These are phyloP conservation scores for Carabus problematicus DNA, from an alignment of 2,888 invertebrate species.

Conservation along the genomic window DNA sequence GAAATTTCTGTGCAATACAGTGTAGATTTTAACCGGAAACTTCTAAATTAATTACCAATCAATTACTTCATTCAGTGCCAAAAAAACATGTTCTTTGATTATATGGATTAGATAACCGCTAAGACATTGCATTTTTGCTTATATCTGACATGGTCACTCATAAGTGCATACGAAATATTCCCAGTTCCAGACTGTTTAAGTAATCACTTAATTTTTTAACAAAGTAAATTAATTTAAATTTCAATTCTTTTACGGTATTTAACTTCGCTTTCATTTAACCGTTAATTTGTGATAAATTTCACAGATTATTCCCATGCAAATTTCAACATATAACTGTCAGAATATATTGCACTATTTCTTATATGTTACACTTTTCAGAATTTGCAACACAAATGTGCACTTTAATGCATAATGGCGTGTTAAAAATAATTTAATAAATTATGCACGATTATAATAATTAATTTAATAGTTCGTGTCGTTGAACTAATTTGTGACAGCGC, in stretches of 20 bases:
- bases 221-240: neutral
- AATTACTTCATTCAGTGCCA: no score
- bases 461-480: conserved; percentile 10
- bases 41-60: no score
- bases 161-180: no score
- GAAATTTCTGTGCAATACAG: no score
- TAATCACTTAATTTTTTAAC: no score
- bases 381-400: conserved; percentile 4
- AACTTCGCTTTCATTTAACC: conserved; percentile 32
- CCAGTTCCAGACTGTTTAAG: no score
- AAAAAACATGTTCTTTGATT: no score
- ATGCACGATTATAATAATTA: neutral
- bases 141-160: no score
- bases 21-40: no score
- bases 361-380: neutral
- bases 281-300: conserved; percentile 31
- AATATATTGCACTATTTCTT: neutral
- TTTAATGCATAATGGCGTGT: neutral
- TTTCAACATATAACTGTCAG: neutral
- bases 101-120: no score
- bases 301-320: conserved; percentile 7
- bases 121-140: no score
- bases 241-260: conserved; percentile 24
- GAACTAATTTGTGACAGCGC: neutral
- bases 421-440: conserved; percentile 4